Evolutionary conservation across 1,140 invertebrate species (phyloP).

Genomic region (Muscidifurax raptorellus): DNA sequence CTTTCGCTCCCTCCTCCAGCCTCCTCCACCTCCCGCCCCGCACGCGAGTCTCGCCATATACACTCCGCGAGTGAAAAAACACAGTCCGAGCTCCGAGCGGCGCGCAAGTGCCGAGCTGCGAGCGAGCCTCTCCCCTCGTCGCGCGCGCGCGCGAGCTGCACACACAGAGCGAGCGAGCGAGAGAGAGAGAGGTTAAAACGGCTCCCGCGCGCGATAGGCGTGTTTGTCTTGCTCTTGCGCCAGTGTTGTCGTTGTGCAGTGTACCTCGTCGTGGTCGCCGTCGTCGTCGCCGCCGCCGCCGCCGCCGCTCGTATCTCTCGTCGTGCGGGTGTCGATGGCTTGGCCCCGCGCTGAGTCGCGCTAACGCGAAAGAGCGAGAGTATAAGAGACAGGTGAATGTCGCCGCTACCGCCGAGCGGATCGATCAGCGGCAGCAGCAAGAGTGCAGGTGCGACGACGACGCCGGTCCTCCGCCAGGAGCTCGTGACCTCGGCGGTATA

Average conservation of each 20-base stretch:
- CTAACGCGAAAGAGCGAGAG: no score
- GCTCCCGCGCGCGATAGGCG: background rate
- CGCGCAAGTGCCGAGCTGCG: slow-evolving; percentile 3
- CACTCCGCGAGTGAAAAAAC: slow-evolving; percentile 15
- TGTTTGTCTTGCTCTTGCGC: background rate
- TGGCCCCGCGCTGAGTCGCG: no score
- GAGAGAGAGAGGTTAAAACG: background rate
- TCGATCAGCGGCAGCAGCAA: background rate
- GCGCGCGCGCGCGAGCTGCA: background rate
- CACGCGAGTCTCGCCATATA: background rate
- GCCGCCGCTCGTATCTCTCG: no score
- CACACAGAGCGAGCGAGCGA: background rate
- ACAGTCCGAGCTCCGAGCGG: slow-evolving; percentile 21
- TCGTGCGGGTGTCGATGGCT: no score
- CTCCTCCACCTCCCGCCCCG: background rate
- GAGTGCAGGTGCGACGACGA: no score
- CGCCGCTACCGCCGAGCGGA: background rate
- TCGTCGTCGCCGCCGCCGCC: no score
- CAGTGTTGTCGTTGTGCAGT: no score
- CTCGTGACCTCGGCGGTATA: no score
- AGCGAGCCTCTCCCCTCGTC: background rate
- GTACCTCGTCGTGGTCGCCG: no score
- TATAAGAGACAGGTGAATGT: background rate
- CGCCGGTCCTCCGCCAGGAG: no score
- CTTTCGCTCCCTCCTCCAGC: background rate